A percentile compares a stretch with the other conserved stretches of the same genome.
These are phyloP conservation scores for Bucco capensis DNA, from an alignment of 2,113 vertebrate species.

Conservation along the genomic window DNA sequence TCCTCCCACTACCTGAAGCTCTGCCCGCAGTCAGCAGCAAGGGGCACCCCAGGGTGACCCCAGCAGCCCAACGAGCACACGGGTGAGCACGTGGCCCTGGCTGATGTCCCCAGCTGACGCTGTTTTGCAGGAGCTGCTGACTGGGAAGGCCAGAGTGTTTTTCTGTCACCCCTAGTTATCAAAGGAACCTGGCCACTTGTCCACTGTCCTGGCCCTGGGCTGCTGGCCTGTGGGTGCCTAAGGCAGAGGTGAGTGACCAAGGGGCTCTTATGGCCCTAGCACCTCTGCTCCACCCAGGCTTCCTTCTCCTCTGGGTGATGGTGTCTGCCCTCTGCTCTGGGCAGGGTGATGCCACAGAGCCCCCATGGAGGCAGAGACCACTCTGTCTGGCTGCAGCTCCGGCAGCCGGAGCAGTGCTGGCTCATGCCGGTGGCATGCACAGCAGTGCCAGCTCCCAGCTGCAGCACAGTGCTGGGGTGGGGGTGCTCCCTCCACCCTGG, in stretches of 20 bases:
- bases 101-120: constrained; percentile 12
- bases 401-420: fast-evolving
- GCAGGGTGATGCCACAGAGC: neutral
- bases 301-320: neutral
- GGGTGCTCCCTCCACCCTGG: neutral
- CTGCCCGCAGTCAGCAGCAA: neutral
- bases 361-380: neutral
- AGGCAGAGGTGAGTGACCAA: neutral
- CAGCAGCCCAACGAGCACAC: neutral
- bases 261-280: neutral
- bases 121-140: neutral
- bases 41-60: constrained; percentile 54
- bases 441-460: neutral
- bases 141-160: neutral
- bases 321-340: neutral
- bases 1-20: neutral
- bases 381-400: too few species aligned
- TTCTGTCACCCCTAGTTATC: neutral
- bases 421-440: neutral
- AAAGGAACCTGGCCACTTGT: neutral
- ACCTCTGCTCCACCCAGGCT: neutral
- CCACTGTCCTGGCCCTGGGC: neutral
- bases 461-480: fast-evolving
- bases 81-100: constrained; percentile 1
- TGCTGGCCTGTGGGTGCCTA: neutral